Conservation (phyloP, 2,113 vertebrate species). For the Pogona vitticeps region DNA sequence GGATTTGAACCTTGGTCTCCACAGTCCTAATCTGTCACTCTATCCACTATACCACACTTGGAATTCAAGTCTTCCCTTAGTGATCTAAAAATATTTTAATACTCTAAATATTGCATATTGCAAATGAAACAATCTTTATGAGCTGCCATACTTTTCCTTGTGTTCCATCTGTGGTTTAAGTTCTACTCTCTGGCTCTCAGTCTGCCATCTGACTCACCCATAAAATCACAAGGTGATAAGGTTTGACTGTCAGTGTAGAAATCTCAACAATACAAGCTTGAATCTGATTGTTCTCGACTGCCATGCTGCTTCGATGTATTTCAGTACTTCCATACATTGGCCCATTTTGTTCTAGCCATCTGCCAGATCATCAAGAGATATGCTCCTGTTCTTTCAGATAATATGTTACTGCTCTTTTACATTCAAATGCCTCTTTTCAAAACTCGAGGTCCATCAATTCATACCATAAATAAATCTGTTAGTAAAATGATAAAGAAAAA, state of each 20-base stretch:
- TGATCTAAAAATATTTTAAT: slow-evolving; percentile 68
- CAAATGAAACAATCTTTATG: slow-evolving; percentile 57
- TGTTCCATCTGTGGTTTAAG: slow-evolving; percentile 71
- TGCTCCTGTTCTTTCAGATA: slow-evolving; percentile 68
- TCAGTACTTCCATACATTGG: slow-evolving; percentile 65
- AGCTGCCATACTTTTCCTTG: slow-evolving; percentile 58
- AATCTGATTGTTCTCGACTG: slow-evolving; percentile 71
- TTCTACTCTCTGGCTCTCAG: slow-evolving; percentile 12
- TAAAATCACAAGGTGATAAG: slow-evolving; percentile 68
- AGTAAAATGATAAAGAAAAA: too few species aligned
- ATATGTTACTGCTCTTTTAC: slow-evolving; percentile 55
- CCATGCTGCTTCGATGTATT: slow-evolving; percentile 70
- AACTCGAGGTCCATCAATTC: not conserved
- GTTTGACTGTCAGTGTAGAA: slow-evolving; percentile 70
- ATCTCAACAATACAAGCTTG: slow-evolving; percentile 72
- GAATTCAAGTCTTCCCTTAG: slow-evolving; percentile 49
- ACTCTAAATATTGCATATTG: slow-evolving; percentile 34
- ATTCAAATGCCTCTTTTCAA: slow-evolving; percentile 57
- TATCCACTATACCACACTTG: too few species aligned
- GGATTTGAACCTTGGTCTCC: too few species aligned
- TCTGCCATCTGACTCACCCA: slow-evolving; percentile 67
- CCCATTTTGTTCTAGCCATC: slow-evolving; percentile 69
- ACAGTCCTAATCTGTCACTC: too few species aligned
- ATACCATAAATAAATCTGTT: not conserved
- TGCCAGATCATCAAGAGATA: slow-evolving; percentile 67